Conservation (phyloP, 1,140 invertebrate species). For the Temnothorax longispinosus region DNA sequence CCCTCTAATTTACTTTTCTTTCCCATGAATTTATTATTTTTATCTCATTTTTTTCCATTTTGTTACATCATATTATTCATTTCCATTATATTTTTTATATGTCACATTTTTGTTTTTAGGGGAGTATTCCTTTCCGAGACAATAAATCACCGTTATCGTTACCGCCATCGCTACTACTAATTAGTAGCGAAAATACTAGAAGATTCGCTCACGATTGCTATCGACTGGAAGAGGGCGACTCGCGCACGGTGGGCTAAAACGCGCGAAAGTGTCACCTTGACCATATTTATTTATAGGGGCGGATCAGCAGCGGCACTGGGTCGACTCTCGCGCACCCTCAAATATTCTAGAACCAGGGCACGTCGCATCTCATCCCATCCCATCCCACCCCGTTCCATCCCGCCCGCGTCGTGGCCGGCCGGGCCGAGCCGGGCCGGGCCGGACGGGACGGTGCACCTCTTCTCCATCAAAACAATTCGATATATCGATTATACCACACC, state of each 20-base stretch:
- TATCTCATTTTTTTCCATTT: too few species aligned
- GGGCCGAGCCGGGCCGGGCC: conserved; percentile 44
- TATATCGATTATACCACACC: conserved; percentile 51
- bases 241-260: neutral
- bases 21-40: neutral
- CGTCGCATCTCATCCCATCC: conserved; percentile 4
- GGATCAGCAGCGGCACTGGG: conserved; percentile 14
- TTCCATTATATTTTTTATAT: neutral
- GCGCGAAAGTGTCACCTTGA: conserved; percentile 52
- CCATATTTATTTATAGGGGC: conserved; percentile 53
- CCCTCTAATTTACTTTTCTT: neutral
- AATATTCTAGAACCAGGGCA: conserved; percentile 56
- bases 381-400: neutral
- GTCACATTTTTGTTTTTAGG: neutral
- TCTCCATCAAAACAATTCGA: conserved; percentile 60
- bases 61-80: neutral
- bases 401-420: conserved; percentile 32
- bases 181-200: neutral
- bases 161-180: neutral
- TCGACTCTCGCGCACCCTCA: conserved; percentile 46
- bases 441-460: conserved; percentile 59
- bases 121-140: neutral
- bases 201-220: neutral
- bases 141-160: neutral
- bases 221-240: neutral